These are phyloP conservation scores for Poecilia picta DNA, from an alignment of 2,797 vertebrate genomes.

Conservation along the genomic window DNA sequence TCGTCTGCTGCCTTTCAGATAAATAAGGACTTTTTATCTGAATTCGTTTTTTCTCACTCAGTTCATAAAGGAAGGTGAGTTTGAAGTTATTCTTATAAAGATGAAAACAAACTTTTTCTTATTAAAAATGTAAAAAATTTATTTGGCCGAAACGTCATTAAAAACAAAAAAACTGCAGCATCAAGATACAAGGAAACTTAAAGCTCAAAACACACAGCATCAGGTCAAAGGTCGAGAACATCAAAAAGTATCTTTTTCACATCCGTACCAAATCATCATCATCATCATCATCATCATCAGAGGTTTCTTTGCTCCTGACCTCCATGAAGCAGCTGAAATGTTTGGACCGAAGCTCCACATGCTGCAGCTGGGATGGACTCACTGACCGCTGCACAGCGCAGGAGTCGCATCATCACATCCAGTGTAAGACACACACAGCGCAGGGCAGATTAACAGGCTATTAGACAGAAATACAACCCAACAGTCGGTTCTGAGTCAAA, in stretches of 20 bases:
- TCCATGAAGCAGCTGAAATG: neutral
- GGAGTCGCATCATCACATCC: neutral
- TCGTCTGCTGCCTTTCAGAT: neutral
- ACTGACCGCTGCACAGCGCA: neutral
- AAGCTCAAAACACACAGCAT: slow-evolving; percentile 19
- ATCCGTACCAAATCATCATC: slow-evolving; percentile 14
- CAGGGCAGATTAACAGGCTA: neutral
- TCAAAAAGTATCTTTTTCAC: neutral
- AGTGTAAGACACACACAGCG: neutral
- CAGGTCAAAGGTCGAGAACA: neutral
- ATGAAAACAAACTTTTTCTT: neutral
- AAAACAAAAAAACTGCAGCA: slow-evolving; percentile 28
- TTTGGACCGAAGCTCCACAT: neutral
- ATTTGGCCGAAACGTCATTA: slow-evolving; percentile 38
- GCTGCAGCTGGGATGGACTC: neutral
- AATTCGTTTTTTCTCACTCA: neutral
- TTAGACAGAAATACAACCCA: neutral
- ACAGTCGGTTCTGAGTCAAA: neutral
- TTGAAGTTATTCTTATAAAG: neutral
- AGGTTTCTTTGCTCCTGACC: neutral
- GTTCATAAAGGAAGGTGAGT: neutral
- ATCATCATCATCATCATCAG: neutral
- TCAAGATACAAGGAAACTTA: slow-evolving; percentile 26
- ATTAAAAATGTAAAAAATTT: slow-evolving; percentile 63
- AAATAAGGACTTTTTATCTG: too few relatives aligned